Percentiles rank a stretch among this genome's conserved stretches.
These are phyloP conservation scores for Myathropa florea DNA, from an alignment of 2,888 invertebrate species.

Conservation along the genomic window DNA sequence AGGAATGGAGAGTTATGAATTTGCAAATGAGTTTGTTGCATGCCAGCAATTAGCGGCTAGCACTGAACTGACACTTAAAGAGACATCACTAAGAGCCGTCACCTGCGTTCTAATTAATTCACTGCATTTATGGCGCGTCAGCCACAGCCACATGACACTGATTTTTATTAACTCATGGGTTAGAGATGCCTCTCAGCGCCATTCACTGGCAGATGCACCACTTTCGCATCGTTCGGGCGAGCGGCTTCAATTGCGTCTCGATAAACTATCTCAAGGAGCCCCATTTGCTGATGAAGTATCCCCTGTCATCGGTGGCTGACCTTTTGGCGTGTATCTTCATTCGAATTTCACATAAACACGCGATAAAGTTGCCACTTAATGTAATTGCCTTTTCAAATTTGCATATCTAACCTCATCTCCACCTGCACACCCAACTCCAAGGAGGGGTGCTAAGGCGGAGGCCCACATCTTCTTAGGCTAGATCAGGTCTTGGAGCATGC, in stretches of 20 bases:
- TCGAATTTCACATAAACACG: background rate
- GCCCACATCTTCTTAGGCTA: background rate
- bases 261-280: background rate
- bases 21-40: background rate
- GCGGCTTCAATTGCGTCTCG: background rate
- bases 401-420: slow-evolving; percentile 13
- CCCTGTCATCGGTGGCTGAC: slow-evolving; percentile 15
- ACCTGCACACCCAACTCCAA: background rate
- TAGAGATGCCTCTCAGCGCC: background rate
- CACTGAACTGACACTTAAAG: background rate
- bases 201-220: background rate
- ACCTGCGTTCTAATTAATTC: background rate
- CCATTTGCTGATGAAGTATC: background rate
- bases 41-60: background rate
- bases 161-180: background rate
- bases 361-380: slow-evolving; percentile 40
- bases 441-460: background rate
- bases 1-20: background rate
- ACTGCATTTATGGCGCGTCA: background rate
- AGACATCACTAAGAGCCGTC: background rate
- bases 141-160: background rate
- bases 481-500: background rate
- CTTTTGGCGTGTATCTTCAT: slow-evolving; percentile 24
- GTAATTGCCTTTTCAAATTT: slow-evolving; percentile 40
- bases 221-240: background rate